Evolutionary conservation across 2,797 vertebrate species (phyloP).

Genomic region (Fratercula arctica): DNA sequence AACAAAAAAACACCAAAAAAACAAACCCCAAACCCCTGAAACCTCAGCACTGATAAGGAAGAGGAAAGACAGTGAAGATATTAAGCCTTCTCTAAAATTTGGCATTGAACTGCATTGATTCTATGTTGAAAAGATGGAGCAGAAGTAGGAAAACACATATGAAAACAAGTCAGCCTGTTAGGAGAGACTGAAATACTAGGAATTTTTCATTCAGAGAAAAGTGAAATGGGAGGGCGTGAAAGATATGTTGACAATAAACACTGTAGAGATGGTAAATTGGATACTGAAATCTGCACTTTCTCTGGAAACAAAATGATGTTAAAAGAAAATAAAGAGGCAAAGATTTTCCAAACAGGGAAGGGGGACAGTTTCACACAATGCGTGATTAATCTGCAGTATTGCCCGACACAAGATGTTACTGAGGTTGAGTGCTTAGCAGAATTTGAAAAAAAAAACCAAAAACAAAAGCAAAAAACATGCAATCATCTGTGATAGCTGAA

Average conservation of each 20-base stretch:
- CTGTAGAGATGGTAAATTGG: not conserved
- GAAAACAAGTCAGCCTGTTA: not conserved
- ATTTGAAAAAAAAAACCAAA: not conserved
- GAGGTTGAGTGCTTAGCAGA: not conserved
- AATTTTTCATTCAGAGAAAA: not conserved
- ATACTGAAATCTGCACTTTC: not conserved
- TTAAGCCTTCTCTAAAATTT: not conserved
- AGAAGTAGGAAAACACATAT: not conserved
- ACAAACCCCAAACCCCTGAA: rapidly evolving
- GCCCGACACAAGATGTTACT: not conserved
- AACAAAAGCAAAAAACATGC: not conserved
- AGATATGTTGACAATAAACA: not conserved
- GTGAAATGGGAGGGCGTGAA: not conserved
- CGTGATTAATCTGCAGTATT: not conserved
- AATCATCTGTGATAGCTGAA: not conserved
- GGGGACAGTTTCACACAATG: not conserved
- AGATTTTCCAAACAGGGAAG: not conserved
- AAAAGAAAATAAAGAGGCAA: not conserved
- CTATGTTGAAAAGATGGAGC: not conserved
- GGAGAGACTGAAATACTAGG: not conserved
- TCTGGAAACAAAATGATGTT: not conserved
- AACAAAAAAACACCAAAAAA: not conserved
- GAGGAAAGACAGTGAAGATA: not conserved
- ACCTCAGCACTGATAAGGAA: not conserved
- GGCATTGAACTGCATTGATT: not conserved